Conservation (phyloP, 2,888 invertebrate species). For the Pemphredon lugubris region DNA sequence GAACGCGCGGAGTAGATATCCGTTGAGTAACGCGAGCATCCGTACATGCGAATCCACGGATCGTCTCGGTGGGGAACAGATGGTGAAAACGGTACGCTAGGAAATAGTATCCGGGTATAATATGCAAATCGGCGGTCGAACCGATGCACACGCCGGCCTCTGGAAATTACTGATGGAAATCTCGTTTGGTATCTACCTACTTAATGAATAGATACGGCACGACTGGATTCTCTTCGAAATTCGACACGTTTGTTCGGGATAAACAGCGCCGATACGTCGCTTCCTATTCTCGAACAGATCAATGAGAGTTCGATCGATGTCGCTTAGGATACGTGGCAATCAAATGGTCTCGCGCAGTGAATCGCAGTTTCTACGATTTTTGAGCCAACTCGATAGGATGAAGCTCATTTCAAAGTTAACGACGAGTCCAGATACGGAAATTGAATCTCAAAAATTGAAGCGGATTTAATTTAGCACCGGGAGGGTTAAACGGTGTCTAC, state of each 20-base stretch:
- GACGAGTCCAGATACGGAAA: too few species aligned
- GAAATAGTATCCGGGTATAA: constrained; percentile 61
- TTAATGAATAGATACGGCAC: constrained; percentile 75
- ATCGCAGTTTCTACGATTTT: too few species aligned
- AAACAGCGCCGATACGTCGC: constrained; percentile 40
- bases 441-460: too few species aligned
- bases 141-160: constrained; percentile 48
- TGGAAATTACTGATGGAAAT: constrained; percentile 78
- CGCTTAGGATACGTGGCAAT: too few species aligned
- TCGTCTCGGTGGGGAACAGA: constrained; percentile 25
- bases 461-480: too few species aligned
- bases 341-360: too few species aligned
- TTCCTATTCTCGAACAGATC: background rate
- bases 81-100: constrained; percentile 46
- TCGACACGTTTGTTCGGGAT: constrained; percentile 62
- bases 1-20: background rate
- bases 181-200: constrained; percentile 72
- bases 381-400: too few species aligned
- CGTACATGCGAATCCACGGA: constrained; percentile 1
- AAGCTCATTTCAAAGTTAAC: too few species aligned
- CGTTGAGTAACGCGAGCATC: background rate
- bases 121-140: constrained; percentile 72
- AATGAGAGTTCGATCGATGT: background rate
- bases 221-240: constrained; percentile 66
- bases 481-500: too few species aligned